Percentiles rank a stretch among this genome's conserved stretches.
phyloP scores from a whole-genome alignment of 2,113 vertebrate genomes.

The Aix galericulata region DNA sequence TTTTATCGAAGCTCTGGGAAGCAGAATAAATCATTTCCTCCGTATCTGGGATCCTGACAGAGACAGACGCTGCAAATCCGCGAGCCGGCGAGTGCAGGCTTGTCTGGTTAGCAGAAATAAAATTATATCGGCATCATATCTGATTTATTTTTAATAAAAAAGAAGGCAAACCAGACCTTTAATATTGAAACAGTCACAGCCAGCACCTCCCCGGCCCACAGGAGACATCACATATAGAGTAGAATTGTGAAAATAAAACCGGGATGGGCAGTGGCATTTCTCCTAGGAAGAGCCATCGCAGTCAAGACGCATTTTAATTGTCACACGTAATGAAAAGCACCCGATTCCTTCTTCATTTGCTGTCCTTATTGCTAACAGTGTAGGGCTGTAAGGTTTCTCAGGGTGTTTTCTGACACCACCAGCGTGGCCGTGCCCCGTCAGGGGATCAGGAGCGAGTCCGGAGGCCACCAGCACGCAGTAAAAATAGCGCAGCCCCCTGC shows the following conservation, averaged over 20 bases:
- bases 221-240: neutral
- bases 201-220: neutral
- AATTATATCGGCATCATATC: slow-evolving; percentile 1
- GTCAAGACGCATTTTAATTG: slow-evolving; percentile 3
- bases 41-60: neutral
- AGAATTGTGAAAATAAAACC: neutral
- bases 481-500: neutral
- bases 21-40: slow-evolving; percentile 62
- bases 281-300: neutral
- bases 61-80: slow-evolving; percentile 55
- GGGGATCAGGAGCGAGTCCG: neutral
- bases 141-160: slow-evolving; percentile 49
- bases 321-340: neutral
- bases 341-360: neutral
- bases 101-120: slow-evolving; percentile 48
- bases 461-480: rapidly evolving
- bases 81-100: slow-evolving; percentile 53
- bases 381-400: neutral
- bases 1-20: slow-evolving; percentile 32
- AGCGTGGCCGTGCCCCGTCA: rapidly evolving
- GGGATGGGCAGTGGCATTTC: neutral
- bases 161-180: neutral
- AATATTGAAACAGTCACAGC: neutral
- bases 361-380: neutral
- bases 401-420: neutral